phyloP scores from a whole-genome alignment of 2,888 invertebrate genomes.

The Pyralis farinalis region DNA sequence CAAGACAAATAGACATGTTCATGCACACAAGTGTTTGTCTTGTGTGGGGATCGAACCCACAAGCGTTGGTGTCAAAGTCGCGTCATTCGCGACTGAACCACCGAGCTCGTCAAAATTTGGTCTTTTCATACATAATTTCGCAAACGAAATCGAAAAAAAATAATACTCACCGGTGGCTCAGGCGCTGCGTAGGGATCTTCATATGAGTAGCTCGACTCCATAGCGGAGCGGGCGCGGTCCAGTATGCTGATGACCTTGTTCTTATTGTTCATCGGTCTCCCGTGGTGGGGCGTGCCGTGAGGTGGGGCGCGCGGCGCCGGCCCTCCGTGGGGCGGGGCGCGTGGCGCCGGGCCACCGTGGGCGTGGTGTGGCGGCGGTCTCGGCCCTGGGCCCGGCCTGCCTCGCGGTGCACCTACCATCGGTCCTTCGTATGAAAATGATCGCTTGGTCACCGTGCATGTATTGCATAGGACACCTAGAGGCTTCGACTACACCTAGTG shows the following conservation, averaged over 20 bases:
- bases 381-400: constrained; percentile 27
- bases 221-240: constrained; percentile 89
- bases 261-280: constrained; percentile 82
- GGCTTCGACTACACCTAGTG: constrained; percentile 1
- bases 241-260: constrained; percentile 92
- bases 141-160: no score
- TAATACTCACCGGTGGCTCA: constrained; percentile 57
- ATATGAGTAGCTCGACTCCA: constrained; percentile 88
- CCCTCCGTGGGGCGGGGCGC: constrained; percentile 45
- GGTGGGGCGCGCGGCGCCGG: constrained; percentile 55
- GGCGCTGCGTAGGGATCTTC: constrained; percentile 59
- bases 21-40: no score
- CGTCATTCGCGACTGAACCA: no score
- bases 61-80: no score
- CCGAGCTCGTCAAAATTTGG: no score
- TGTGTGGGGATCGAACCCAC: no score
- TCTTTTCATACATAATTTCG: no score
- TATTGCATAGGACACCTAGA: constrained; percentile 28
- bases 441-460: constrained; percentile 36
- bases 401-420: constrained; percentile 15
- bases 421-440: constrained; percentile 40
- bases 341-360: constrained; percentile 37
- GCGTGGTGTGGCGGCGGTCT: constrained; percentile 35
- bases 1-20: no score
- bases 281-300: no score